phyloP scores from a whole-genome alignment of 2,888 invertebrate genomes.

The Alloplasta piceator region DNA sequence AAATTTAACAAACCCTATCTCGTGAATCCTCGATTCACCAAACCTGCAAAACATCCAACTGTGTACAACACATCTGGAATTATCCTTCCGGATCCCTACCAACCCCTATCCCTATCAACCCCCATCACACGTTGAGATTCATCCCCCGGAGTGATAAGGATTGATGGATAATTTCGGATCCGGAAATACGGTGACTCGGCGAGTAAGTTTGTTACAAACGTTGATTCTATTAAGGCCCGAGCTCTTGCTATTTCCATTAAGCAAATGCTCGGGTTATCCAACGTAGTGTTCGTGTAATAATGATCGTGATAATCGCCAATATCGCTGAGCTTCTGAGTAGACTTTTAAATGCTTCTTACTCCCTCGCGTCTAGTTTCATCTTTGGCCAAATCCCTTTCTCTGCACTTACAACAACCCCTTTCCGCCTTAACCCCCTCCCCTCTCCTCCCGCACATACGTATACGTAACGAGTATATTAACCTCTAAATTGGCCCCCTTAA shows the following conservation, averaged over 20 bases:
- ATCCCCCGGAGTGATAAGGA: neutral
- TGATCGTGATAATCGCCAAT: slow-evolving; percentile 20
- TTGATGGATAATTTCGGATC: neutral
- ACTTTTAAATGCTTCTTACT: slow-evolving; percentile 38
- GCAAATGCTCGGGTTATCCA: neutral
- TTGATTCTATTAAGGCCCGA: slow-evolving; percentile 11
- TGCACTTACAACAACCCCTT: too few relatives aligned
- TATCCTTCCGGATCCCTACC: neutral
- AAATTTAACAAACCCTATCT: too few relatives aligned
- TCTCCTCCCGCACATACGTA: too few relatives aligned
- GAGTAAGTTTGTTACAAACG: neutral
- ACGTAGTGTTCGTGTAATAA: slow-evolving; percentile 14
- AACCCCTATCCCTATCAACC: too few relatives aligned
- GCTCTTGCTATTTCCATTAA: neutral
- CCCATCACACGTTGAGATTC: neutral
- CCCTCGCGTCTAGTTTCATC: slow-evolving; percentile 5
- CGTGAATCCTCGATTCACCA: too few relatives aligned
- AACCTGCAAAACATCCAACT: too few relatives aligned
- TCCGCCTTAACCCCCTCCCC: too few relatives aligned
- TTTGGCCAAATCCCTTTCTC: neutral
- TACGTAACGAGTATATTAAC: neutral
- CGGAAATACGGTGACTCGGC: neutral
- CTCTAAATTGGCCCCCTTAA: neutral
- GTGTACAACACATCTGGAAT: too few relatives aligned
- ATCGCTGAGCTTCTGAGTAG: slow-evolving; percentile 7